Evolutionary conservation across 2,113 vertebrate species (phyloP), one percentile per base, ranked within the genome.

Genomic region (Pomatostomus ruficeps): DNA sequence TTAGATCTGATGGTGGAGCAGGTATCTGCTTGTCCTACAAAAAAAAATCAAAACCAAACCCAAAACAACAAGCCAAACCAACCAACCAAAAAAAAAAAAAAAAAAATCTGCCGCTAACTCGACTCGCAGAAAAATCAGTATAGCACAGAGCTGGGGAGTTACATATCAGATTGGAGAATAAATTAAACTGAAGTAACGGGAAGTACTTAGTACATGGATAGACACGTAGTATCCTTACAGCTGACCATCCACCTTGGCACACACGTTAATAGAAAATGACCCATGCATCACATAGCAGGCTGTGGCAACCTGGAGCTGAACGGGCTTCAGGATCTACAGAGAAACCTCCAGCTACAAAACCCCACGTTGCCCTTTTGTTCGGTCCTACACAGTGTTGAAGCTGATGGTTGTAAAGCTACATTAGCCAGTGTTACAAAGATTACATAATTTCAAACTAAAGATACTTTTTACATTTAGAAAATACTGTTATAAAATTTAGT

Each of bases 401-500:
- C 15, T 11, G 35, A 80, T 49, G 71, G 68, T 7, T 75, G 82
- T 43, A 65, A 87, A 97, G 79, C 61, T 76, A 87, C 48, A 11
- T 52, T 89, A 85, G 83, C 78, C 89, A 95, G 76, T n/a, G 88
- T 93, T 93, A 95, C 89, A 95, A 88, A 93, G 94, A 62, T 85
- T 90, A 96, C 95, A 75, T 62, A 74, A 67, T 63, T 92, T 82
- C 83, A 75, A 96, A 91, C 91, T 77, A 93, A 95, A 92, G 67
- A 92, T 84, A 84, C 72, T 86, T 80, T 91, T 84, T 92, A 97
- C 91, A 96, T 21, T 94, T 96, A 94, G 92, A 96, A 97, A 97
- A 97, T 73, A 63, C 72, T 46, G 35, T 46, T 93, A 94, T 29
- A 88, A 94, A 89, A 88, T 49, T 61, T 57, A 45, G 76, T 29